Conservation (phyloP, 2,888 invertebrate genomes). For the Gastracanthus pulcherrimus region DNA sequence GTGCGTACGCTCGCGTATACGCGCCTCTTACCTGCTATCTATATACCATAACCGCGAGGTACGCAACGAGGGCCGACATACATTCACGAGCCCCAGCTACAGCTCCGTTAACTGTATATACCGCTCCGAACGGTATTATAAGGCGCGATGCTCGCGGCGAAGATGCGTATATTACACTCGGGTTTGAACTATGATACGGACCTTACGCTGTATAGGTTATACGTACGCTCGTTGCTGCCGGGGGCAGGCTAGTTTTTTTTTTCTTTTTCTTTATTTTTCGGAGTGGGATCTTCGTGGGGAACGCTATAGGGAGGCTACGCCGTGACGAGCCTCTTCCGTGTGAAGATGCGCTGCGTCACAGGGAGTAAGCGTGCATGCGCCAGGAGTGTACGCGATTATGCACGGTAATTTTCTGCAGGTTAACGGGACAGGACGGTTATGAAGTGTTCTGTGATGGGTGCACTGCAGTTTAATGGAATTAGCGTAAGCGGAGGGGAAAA, state of each 20-base stretch:
- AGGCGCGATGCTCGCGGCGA: neutral
- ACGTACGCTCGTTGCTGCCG: no score
- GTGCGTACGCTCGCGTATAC: neutral
- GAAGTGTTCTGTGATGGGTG: neutral
- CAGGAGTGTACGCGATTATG: neutral
- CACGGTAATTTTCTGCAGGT: neutral
- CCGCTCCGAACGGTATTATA: constrained; percentile 54
- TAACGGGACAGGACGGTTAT: constrained; percentile 17
- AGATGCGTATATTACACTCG: constrained; percentile 5
- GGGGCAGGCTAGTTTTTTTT: neutral
- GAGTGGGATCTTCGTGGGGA: no score
- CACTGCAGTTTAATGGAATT: neutral
- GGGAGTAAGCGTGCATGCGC: neutral
- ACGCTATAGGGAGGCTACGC: no score
- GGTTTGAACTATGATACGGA: constrained; percentile 51
- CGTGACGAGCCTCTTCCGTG: neutral
- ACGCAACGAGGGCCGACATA: neutral
- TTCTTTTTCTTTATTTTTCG: neutral
- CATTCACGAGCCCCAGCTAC: neutral
- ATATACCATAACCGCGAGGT: neutral
- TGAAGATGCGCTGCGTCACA: neutral
- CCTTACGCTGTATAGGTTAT: no score
- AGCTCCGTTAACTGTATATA: constrained; percentile 54
- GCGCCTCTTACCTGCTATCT: neutral
- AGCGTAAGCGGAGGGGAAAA: no score